Evolutionary conservation across 1,140 invertebrate genomes (phyloP).

Genomic region (Scaptomyza pallida): DNA sequence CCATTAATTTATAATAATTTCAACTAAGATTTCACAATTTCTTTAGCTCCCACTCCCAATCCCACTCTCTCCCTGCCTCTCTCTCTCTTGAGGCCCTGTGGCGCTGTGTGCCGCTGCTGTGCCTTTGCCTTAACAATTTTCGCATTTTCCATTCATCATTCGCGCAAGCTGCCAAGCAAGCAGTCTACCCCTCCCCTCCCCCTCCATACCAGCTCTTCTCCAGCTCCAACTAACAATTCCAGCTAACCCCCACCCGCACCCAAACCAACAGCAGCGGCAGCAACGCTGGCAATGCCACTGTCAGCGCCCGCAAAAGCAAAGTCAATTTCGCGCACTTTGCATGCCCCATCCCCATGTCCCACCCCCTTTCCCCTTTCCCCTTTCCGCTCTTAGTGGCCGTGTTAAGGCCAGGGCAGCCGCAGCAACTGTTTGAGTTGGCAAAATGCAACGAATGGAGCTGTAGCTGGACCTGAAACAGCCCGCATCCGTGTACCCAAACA

Average conservation of each 20-base stretch:
- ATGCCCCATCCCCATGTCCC: constrained; percentile 37
- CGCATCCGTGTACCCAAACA: not conserved
- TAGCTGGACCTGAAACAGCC: constrained; percentile 23
- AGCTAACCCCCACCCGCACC: constrained; percentile 2
- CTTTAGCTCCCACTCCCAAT: constrained; percentile 46
- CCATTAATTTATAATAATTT: constrained; percentile 84
- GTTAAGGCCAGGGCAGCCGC: constrained; percentile 14
- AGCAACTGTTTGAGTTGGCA: constrained; percentile 50
- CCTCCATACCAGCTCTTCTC: no score
- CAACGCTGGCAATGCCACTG: constrained; percentile 60
- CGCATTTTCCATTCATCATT: constrained; percentile 80
- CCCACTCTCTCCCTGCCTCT: not conserved
- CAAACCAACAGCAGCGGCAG: constrained; percentile 5
- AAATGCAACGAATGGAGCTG: constrained; percentile 29
- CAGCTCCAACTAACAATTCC: constrained; percentile 12
- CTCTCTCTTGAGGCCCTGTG: not conserved
- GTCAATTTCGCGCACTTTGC: constrained; percentile 81
- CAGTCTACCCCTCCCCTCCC: not conserved
- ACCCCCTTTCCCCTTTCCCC: no score
- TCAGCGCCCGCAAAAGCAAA: constrained; percentile 79
- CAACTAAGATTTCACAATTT: constrained; percentile 80
- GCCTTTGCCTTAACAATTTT: constrained; percentile 72
- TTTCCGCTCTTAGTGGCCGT: no score
- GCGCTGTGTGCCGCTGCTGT: not conserved
- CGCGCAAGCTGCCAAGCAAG: constrained; percentile 30